phyloP scores from a whole-genome alignment of 2,888 invertebrate genomes.

The Tipula helvola region DNA sequence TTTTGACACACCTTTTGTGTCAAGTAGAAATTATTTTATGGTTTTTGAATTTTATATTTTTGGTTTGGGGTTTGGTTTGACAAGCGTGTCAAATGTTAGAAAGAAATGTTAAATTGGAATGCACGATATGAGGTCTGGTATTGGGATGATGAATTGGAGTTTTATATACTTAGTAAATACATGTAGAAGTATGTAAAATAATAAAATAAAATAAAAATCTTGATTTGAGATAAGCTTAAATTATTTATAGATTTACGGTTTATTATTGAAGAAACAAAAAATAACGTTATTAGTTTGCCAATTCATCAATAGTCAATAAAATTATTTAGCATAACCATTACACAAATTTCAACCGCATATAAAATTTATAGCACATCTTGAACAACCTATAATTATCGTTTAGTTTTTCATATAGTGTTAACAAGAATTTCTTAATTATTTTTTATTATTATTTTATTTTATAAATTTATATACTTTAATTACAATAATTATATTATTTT shows the following conservation, averaged over 20 bases:
- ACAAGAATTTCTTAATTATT: background rate
- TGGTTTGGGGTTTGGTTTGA: background rate
- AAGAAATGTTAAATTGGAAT: background rate
- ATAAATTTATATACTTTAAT: background rate
- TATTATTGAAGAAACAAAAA: background rate
- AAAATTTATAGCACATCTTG: background rate
- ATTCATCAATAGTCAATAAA: background rate
- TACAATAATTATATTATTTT: background rate
- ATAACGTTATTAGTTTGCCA: background rate
- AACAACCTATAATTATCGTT: background rate
- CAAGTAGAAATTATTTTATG: background rate
- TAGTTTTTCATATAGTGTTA: background rate
- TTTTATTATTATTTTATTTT: background rate
- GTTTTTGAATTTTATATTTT: background rate
- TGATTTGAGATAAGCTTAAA: background rate
- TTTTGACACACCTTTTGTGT: background rate
- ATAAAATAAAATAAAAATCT: background rate
- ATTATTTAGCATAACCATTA: background rate
- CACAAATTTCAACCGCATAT: no score
- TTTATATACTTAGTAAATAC: background rate
- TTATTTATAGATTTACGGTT: background rate
- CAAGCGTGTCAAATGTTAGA: constrained; percentile 4
- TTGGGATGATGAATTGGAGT: background rate
- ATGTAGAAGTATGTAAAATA: background rate
- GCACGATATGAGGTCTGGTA: background rate